Conservation (phyloP, 2,113 vertebrate genomes). For the Phylloscopus whistleri region DNA sequence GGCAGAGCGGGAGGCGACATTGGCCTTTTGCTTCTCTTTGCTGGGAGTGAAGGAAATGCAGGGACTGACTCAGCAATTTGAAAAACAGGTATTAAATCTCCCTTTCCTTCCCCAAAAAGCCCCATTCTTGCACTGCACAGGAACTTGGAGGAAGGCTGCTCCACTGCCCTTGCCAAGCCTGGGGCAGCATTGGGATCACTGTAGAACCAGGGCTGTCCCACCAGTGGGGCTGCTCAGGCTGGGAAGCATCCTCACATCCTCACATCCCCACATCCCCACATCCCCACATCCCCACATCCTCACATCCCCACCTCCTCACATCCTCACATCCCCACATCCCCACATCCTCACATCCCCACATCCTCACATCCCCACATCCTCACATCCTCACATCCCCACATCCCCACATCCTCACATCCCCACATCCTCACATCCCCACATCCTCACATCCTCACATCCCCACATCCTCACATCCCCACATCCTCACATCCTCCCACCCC, state of each 20-base stretch:
- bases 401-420: not conserved
- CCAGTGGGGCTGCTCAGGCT: not conserved
- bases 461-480: not conserved
- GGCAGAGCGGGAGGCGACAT: not conserved
- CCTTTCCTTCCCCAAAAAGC: not conserved
- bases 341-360: not conserved
- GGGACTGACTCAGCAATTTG: conserved; percentile 7
- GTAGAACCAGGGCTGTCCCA: not conserved
- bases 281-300: not conserved
- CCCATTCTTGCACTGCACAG: not conserved
- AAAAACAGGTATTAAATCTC: not conserved
- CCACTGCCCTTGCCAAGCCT: not conserved
- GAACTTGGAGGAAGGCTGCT: not conserved
- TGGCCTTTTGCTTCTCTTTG: not conserved
- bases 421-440: not conserved
- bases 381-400: not conserved
- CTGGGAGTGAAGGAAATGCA: not conserved
- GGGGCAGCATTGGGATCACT: rapidly evolving
- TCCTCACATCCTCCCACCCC: not conserved
- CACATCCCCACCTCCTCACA: no score
- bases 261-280: not conserved
- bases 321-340: not conserved
- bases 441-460: not conserved
- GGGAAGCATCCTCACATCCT: not conserved
- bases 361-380: not conserved